phyloP scores from a whole-genome alignment of 2,888 invertebrate genomes.

The Philaethria dido region DNA sequence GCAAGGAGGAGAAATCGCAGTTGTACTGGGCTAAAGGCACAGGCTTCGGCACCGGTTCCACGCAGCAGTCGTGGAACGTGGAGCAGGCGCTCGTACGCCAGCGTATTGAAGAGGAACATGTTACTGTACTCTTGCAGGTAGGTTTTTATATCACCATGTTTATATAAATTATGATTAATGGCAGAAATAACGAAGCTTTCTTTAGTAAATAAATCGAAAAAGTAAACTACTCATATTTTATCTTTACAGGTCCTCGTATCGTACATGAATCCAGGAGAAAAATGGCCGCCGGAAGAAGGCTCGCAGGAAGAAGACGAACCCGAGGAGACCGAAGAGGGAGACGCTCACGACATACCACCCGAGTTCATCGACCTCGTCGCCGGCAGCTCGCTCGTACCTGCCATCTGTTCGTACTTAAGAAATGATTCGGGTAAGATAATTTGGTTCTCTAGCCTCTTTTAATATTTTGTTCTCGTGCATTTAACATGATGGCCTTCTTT shows the following conservation, averaged over 20 bases:
- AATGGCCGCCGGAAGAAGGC: constrained; percentile 77
- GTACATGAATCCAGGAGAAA: constrained; percentile 91
- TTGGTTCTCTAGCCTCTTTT: too few relatives aligned
- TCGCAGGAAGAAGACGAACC: constrained; percentile 60
- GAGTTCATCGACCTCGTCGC: constrained; percentile 90
- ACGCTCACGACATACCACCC: constrained; percentile 82
- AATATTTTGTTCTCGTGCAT: too few relatives aligned
- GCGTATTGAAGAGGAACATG: constrained; percentile 96
- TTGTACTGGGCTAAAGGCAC: constrained; percentile 98
- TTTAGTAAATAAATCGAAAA: too few relatives aligned
- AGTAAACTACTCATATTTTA: not conserved
- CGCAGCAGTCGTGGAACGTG: constrained; percentile 98
- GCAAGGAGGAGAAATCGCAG: constrained; percentile 87
- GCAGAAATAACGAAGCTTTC: too few relatives aligned
- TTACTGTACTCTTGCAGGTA: constrained; percentile 90
- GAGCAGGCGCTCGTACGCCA: constrained; percentile 96
- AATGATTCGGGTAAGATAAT: constrained; percentile 91
- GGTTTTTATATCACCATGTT: too few relatives aligned
- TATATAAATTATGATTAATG: too few relatives aligned
- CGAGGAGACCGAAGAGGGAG: constrained; percentile 62
- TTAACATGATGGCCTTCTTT: too few relatives aligned
- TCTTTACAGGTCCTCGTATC: constrained; percentile 90
- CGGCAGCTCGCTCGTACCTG: constrained; percentile 93
- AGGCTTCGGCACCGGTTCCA: constrained; percentile 97
- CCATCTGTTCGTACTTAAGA: constrained; percentile 94